Conservation (phyloP, 2,797 vertebrate genomes). For the Phalanger gymnotis region DNA sequence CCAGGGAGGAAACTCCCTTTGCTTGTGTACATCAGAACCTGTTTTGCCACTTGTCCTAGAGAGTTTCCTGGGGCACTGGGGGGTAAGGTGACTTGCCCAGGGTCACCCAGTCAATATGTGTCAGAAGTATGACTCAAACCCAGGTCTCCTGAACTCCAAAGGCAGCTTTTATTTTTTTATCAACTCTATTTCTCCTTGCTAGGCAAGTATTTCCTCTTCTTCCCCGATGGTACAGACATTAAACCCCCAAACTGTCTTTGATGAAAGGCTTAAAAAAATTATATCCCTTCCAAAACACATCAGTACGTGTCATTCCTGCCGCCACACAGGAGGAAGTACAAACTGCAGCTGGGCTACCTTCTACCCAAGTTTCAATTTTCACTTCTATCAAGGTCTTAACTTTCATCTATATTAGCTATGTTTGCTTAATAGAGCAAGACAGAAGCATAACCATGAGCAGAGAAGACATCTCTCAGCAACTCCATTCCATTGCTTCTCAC, state of each 20-base stretch:
- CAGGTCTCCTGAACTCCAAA: background rate
- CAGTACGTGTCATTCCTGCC: constrained; percentile 72
- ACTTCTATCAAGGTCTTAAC: constrained; percentile 84
- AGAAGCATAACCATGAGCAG: constrained; percentile 48
- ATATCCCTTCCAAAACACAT: constrained; percentile 79
- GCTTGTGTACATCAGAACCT: background rate
- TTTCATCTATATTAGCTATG: constrained; percentile 73
- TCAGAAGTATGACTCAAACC: background rate
- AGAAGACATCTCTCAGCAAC: constrained; percentile 8
- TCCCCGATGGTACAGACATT: constrained; percentile 36
- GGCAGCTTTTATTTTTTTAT: background rate
- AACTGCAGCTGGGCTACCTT: constrained; percentile 81
- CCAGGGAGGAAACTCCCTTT: background rate
- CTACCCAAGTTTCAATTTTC: constrained; percentile 86
- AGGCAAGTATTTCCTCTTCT: constrained; percentile 17
- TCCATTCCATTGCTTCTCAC: constrained; percentile 67
- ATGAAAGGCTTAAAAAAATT: constrained; percentile 59
- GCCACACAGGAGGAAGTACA: constrained; percentile 79
- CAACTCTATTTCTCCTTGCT: constrained; percentile 37
- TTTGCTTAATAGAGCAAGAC: constrained; percentile 66
- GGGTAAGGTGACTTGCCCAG: background rate
- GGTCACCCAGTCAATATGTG: background rate
- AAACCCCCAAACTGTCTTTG: constrained; percentile 64
- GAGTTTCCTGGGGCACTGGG: background rate
- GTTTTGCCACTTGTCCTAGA: background rate